Conservation (phyloP, 1,140 invertebrate genomes). For the Cyclargus thomasi region DNA sequence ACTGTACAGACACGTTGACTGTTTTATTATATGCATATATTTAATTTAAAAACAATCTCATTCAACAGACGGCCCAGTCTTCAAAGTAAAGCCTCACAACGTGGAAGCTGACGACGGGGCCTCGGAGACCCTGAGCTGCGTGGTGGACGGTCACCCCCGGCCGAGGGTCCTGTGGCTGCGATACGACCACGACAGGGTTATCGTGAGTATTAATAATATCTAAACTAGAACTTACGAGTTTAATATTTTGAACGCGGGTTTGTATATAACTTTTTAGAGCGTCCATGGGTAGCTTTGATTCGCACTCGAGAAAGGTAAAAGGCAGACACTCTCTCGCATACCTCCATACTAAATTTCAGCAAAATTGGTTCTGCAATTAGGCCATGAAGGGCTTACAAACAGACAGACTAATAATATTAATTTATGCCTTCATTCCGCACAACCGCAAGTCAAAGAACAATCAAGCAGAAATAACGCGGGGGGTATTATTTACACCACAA, state of each 20-base stretch:
- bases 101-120: constrained; percentile 88
- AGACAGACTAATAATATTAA: no score
- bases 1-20: no score
- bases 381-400: no score
- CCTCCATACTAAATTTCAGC: no score
- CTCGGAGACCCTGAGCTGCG: constrained; percentile 85
- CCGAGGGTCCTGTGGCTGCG: constrained; percentile 92
- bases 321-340: no score
- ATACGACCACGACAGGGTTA: constrained; percentile 74
- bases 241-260: no score
- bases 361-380: no score
- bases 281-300: no score
- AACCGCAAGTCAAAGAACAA: constrained; percentile 2
- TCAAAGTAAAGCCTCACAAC: constrained; percentile 83
- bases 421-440: background rate
- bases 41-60: constrained; percentile 9
- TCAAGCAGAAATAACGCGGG: constrained; percentile 1
- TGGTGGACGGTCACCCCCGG: constrained; percentile 93
- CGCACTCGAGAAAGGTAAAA: no score
- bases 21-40: no score
- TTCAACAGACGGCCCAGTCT: constrained; percentile 89
- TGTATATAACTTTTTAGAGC: no score
- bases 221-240: no score
- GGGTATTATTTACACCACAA: background rate
- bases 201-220: constrained; percentile 55